A percentile compares a stretch with the other conserved stretches of the same genome.
These are phyloP conservation scores for Rhipidura dahli DNA, from an alignment of 2,113 vertebrate species.

Conservation along the genomic window DNA sequence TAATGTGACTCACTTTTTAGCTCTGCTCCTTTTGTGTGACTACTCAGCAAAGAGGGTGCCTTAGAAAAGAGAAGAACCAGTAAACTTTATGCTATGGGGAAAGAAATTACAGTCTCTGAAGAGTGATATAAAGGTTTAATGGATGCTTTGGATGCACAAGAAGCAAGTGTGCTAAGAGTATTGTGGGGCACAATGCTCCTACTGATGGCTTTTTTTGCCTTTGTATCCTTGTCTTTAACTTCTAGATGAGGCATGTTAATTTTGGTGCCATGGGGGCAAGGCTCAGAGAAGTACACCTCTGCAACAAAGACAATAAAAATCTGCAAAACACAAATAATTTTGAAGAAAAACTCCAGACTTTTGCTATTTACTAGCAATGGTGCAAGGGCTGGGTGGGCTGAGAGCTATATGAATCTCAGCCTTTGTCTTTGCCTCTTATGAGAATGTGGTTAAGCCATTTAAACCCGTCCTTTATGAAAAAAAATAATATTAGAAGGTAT, in stretches of 20 bases:
- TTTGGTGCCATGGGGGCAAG: background rate
- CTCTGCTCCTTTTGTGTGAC: constrained; percentile 53
- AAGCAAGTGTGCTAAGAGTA: constrained; percentile 18
- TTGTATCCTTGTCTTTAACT: constrained; percentile 26
- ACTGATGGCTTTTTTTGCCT: constrained; percentile 30
- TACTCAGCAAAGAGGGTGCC: constrained; percentile 21
- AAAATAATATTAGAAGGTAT: background rate
- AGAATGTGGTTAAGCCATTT: background rate
- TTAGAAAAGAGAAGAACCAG: constrained; percentile 52
- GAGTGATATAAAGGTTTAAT: constrained; percentile 55
- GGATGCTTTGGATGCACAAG: constrained; percentile 41
- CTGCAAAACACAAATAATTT: constrained; percentile 13
- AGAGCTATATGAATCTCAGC: background rate
- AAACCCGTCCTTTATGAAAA: background rate
- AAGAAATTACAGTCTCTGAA: constrained; percentile 62
- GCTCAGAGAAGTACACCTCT: background rate
- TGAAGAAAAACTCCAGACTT: background rate
- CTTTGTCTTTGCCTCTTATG: background rate
- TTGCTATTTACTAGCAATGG: background rate
- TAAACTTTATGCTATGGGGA: constrained; percentile 63
- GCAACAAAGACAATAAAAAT: constrained; percentile 13
- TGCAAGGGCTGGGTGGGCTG: background rate
- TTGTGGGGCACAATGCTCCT: constrained; percentile 1
- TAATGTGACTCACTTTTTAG: constrained; percentile 64
- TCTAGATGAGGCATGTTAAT: constrained; percentile 17